phyloP scores from a whole-genome alignment of 1,140 invertebrate species.

The Neodiprion virginianus region DNA sequence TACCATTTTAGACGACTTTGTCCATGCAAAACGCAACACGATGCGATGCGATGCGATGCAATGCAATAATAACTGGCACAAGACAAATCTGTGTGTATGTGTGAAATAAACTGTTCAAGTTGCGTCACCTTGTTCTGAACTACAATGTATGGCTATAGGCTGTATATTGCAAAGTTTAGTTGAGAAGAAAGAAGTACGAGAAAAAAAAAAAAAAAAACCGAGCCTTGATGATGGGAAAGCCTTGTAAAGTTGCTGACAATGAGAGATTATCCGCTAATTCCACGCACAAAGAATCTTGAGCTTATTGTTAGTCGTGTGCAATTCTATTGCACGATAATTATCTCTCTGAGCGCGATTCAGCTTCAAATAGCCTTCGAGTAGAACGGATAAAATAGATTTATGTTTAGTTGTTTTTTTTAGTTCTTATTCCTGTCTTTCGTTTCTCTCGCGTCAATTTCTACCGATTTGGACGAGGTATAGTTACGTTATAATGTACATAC shows the following conservation, averaged over 20 bases:
- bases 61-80: neutral
- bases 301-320: too few species aligned
- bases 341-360: neutral
- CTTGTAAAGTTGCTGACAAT: neutral
- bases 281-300: too few species aligned
- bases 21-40: neutral
- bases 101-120: neutral
- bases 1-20: neutral
- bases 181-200: neutral
- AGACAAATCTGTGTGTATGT: neutral
- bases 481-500: too few species aligned
- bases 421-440: neutral
- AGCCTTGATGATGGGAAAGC: neutral
- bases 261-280: neutral
- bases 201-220: neutral
- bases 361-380: neutral
- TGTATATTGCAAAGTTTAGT: neutral
- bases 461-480: too few species aligned
- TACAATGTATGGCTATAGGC: neutral
- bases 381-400: neutral
- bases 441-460: too few species aligned
- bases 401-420: neutral
- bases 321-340: too few species aligned
- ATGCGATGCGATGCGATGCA: neutral
- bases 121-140: too few species aligned